Percentiles rank a stretch among this genome's conserved stretches.
Conservation (phyloP, 1,140 invertebrate species). For the Cydia splendana region DNA sequence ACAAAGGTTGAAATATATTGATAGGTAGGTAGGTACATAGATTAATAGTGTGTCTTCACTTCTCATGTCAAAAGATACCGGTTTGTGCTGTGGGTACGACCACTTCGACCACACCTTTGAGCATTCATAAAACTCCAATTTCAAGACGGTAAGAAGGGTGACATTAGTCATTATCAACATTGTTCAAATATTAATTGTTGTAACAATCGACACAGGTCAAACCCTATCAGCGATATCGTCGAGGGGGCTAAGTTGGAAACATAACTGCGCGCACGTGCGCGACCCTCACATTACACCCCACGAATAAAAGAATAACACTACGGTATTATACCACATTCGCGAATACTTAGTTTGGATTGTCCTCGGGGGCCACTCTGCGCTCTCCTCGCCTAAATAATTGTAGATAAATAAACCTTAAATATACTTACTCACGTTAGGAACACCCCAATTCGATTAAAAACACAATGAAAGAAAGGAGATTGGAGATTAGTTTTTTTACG, state of each 20-base stretch:
- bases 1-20: too few species aligned
- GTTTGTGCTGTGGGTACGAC: too few species aligned
- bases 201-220: slow-evolving; percentile 57
- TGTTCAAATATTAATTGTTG: slow-evolving; percentile 29
- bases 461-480: slow-evolving; percentile 46
- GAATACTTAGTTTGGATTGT: slow-evolving; percentile 62
- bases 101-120: too few species aligned
- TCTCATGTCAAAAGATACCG: too few species aligned
- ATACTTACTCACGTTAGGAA: slow-evolving; percentile 47
- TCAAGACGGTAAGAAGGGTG: slow-evolving; percentile 20
- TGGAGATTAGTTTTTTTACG: slow-evolving; percentile 35
- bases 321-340: slow-evolving; percentile 61
- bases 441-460: slow-evolving; percentile 44
- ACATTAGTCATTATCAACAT: slow-evolving; percentile 2
- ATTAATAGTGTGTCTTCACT: too few species aligned
- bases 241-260: slow-evolving; percentile 46
- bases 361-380: slow-evolving; percentile 51
- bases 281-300: slow-evolving; percentile 49
- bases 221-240: slow-evolving; percentile 52
- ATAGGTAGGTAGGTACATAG: too few species aligned
- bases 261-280: slow-evolving; percentile 70
- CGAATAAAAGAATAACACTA: slow-evolving; percentile 46
- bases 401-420: slow-evolving; percentile 69
- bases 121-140: neutral
- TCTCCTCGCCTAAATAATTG: slow-evolving; percentile 65